Conservation (phyloP, 2,888 invertebrate genomes). For the Volucella bombylans region DNA sequence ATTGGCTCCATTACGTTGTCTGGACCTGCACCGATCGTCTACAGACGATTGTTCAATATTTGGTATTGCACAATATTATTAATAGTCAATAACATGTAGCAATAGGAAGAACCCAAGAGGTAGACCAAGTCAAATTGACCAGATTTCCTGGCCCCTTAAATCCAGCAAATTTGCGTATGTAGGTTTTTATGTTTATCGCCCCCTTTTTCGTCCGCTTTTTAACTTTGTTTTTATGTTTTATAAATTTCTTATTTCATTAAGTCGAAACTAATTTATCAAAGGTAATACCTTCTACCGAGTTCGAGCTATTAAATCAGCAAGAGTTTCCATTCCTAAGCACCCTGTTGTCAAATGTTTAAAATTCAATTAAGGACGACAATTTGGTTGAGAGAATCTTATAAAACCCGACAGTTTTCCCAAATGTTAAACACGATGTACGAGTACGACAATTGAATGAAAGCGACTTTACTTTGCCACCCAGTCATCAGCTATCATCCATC, state of each 20-base stretch:
- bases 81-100: too few relatives aligned
- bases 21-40: too few relatives aligned
- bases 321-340: constrained; percentile 35
- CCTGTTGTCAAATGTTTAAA: constrained; percentile 62
- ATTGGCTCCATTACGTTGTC: too few relatives aligned
- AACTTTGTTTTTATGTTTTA: constrained; percentile 33
- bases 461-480: constrained; percentile 52
- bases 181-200: not conserved
- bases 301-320: constrained; percentile 64
- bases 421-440: constrained; percentile 50
- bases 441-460: constrained; percentile 38
- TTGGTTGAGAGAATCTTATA: constrained; percentile 47
- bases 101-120: too few relatives aligned
- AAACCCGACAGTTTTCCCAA: constrained; percentile 52
- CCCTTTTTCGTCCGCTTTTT: not conserved
- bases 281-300: constrained; percentile 37
- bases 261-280: constrained; percentile 72
- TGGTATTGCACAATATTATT: too few relatives aligned
- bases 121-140: too few relatives aligned
- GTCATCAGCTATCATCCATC: constrained; percentile 1
- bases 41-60: too few relatives aligned
- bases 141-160: too few relatives aligned
- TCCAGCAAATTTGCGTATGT: too few relatives aligned
- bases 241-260: constrained; percentile 69
- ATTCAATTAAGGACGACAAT: constrained; percentile 69